These are phyloP conservation scores for Paratrypauchen microcephalus DNA, from an alignment of 2,797 vertebrate species.

Conservation along the genomic window DNA sequence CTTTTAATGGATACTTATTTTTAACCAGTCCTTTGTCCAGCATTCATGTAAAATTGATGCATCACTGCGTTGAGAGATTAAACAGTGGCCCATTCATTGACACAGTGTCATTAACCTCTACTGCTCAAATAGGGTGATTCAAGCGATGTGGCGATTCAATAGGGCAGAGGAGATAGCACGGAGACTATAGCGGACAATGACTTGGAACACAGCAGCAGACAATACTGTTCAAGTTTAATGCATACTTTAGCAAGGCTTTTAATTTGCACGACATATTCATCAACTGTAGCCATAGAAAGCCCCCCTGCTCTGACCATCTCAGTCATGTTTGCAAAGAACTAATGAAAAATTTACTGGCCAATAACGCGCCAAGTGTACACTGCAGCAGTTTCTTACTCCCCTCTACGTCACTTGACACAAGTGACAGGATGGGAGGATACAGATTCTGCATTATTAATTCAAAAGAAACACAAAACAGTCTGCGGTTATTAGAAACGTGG, in stretches of 20 bases:
- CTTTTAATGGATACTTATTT: slow-evolving; percentile 28
- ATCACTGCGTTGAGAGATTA: slow-evolving; percentile 12
- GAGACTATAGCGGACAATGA: slow-evolving; percentile 30
- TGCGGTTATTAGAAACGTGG: slow-evolving; percentile 21
- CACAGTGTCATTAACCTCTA: slow-evolving; percentile 18
- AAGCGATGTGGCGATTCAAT: slow-evolving; percentile 19
- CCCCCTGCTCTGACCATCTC: slow-evolving; percentile 9
- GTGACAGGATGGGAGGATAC: slow-evolving; percentile 25
- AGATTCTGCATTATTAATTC: slow-evolving; percentile 65
- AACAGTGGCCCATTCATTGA: slow-evolving; percentile 10
- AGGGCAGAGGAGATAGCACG: slow-evolving; percentile 17
- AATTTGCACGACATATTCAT: slow-evolving; percentile 46
- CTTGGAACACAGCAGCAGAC: slow-evolving; percentile 41
- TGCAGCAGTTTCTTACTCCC: slow-evolving; percentile 28
- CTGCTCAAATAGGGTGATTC: slow-evolving; percentile 19
- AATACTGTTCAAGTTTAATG: slow-evolving; percentile 49
- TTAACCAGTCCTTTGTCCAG: slow-evolving; percentile 14
- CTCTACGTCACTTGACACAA: slow-evolving; percentile 46
- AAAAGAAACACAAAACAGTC: slow-evolving; percentile 45
- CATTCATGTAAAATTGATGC: slow-evolving; percentile 12
- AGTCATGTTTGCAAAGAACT: slow-evolving; percentile 16
- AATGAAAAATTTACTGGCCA: slow-evolving; percentile 57
- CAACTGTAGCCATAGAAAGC: slow-evolving; percentile 30
- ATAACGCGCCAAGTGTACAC: slow-evolving; percentile 34
- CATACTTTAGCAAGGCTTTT: slow-evolving; percentile 39